Evolutionary conservation across 1,140 invertebrate species (phyloP).

Genomic region (Sycophaga agraensis): DNA sequence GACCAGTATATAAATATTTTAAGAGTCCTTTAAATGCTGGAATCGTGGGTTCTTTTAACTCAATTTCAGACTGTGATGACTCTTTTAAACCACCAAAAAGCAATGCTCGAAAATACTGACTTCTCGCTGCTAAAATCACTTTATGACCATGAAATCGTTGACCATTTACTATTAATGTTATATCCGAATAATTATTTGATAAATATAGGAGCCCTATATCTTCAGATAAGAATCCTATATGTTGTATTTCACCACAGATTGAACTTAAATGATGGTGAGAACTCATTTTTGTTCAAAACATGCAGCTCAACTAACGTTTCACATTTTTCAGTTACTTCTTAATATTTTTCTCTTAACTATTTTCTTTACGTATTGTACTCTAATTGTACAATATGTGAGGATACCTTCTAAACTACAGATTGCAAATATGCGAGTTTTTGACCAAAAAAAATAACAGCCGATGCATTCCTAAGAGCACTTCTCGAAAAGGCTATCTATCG

Average conservation of each 20-base stretch:
- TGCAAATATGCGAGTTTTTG: too few species aligned
- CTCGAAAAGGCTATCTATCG: too few species aligned
- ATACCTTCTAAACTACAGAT: too few species aligned
- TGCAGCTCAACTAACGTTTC: too few species aligned
- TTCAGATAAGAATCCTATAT: slow-evolving; percentile 64
- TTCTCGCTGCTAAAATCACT: slow-evolving; percentile 88
- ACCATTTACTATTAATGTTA: slow-evolving; percentile 84
- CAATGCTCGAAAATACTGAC: slow-evolving; percentile 91
- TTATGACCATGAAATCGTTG: slow-evolving; percentile 84
- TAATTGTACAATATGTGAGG: too few species aligned
- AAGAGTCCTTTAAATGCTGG: slow-evolving; percentile 87
- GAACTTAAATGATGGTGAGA: slow-evolving; percentile 45
- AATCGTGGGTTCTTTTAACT: slow-evolving; percentile 81
- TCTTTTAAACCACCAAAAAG: slow-evolving; percentile 91
- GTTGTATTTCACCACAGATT: slow-evolving; percentile 43
- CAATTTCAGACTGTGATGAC: slow-evolving; percentile 77
- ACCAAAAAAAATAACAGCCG: too few species aligned
- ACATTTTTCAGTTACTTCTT: too few species aligned
- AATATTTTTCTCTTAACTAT: too few species aligned
- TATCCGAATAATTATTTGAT: slow-evolving; percentile 88
- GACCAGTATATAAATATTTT: slow-evolving; percentile 94
- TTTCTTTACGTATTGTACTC: too few species aligned
- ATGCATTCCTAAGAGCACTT: too few species aligned
- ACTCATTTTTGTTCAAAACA: slow-evolving; percentile 47
- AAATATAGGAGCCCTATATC: slow-evolving; percentile 81